Conservation (phyloP, 2,888 invertebrate genomes). For the Branchellion lobata region DNA sequence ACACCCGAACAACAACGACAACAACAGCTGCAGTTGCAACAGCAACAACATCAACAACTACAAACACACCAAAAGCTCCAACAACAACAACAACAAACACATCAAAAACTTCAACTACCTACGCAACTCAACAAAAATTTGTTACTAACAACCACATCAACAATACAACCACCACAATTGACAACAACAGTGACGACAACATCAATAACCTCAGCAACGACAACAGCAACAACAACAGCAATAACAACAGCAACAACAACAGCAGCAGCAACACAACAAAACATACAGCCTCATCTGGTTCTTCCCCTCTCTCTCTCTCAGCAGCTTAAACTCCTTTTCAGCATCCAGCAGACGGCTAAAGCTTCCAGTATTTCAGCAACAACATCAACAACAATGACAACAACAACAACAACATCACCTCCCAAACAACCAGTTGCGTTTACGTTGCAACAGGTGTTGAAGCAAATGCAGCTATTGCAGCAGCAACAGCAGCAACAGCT, state of each 20-base stretch:
- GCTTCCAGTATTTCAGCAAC: not conserved
- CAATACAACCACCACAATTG: too few species aligned
- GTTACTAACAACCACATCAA: not conserved
- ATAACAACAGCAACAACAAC: constrained; percentile 1
- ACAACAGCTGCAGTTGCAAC: not conserved
- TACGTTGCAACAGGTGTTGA: constrained; percentile 32
- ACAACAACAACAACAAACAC: not conserved
- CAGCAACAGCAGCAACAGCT: constrained; percentile 39
- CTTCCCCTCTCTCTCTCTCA: constrained; percentile 25
- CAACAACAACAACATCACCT: not conserved
- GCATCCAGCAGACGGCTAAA: constrained; percentile 25
- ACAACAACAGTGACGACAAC: not conserved
- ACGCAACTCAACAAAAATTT: not conserved
- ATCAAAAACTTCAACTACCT: not conserved
- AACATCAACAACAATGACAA: not conserved
- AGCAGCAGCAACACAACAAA: not conserved
- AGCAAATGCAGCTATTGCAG: constrained; percentile 33
- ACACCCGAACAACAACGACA: constrained; percentile 6
- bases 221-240: too few species aligned
- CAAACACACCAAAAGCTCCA: not conserved
- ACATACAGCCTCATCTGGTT: constrained; percentile 10
- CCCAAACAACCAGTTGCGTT: not conserved
- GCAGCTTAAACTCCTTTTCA: constrained; percentile 24
- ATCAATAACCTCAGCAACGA: not conserved
- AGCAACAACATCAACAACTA: too few species aligned